Evolutionary conservation across 2,113 vertebrate genomes (phyloP), one percentile per base, ranked within the genome.

Genomic region (Zapus hudsonius): DNA sequence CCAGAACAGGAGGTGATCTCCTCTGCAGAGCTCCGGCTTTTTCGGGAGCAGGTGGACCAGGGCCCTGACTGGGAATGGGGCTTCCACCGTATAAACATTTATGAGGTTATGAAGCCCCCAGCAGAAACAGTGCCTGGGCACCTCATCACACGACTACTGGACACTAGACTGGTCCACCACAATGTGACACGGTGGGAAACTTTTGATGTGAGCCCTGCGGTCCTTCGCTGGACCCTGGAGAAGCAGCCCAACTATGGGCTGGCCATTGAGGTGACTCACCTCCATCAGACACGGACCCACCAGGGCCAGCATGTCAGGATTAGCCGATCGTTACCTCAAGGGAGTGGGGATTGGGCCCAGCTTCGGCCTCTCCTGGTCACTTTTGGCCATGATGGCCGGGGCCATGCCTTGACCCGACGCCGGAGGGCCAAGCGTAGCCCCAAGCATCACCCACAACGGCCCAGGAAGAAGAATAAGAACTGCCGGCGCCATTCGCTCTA

Each of bases 151-250:
- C 98, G 99, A 97, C 99, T 99, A 94, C 98, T 99, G 98, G 99
- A 99, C 97, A 99, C 99, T 0, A 98, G 99, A 92, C 98, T 99
- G 76, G 99, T 99, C 96, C 98, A 97, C 76, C 99, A 99, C 98
- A 99, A 99, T 96, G 93, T 98, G 94, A 99, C 99, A 2, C 98
- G 98, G 94, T 99, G 99, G 99, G 99, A 99, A 98, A 99, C 98
- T 97, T 99, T 99, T 55, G 99, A 99, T 91, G 99, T 99, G 96
- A 99, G 99, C 97, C 99, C 99, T 0, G 99, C 99, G 0, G 99
- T 99, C 97, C 98, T 99, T 97, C 99, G 99, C 89, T 99, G 99
- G 99, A 99, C 99, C 96, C 98, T 94, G 25, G 99, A 99, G 92
- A 98, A 98, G 89, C 98, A 98, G 92, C 99, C 99, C 7, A 99